These are phyloP conservation scores for Zaprionus capensis DNA, from an alignment of 1,140 invertebrate species.

Conservation along the genomic window DNA sequence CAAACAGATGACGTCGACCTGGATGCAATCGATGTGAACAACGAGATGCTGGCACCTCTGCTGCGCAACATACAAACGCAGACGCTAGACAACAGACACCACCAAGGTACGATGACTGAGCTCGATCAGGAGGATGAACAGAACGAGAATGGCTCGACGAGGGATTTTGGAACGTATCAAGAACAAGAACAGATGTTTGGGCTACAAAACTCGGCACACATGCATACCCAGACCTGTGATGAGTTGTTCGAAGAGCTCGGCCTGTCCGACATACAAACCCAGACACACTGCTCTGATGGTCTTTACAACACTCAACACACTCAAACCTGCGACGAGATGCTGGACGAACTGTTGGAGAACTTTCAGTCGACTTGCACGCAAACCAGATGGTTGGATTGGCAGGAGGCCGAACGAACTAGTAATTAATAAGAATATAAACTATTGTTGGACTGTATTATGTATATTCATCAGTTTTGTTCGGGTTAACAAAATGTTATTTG, in stretches of 20 bases:
- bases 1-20: conserved; percentile 62
- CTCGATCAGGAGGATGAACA: conserved; percentile 20
- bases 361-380: conserved; percentile 74
- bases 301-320: conserved; percentile 73
- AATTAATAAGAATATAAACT: neutral
- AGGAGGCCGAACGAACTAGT: conserved; percentile 23
- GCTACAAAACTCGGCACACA: conserved; percentile 85
- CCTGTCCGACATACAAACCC: conserved; percentile 87
- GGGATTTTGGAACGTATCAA: conserved; percentile 34
- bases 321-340: conserved; percentile 71
- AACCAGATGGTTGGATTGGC: conserved; percentile 68
- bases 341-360: conserved; percentile 69
- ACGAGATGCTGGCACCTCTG: conserved; percentile 54
- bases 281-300: conserved; percentile 85
- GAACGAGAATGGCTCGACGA: neutral
- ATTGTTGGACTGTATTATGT: conserved; percentile 4
- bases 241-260: conserved; percentile 85
- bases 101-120: conserved; percentile 66
- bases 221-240: conserved; percentile 87
- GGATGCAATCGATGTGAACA: conserved; percentile 49
- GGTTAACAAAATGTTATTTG: neutral
- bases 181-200: conserved; percentile 57
- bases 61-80: conserved; percentile 64
- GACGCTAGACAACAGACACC: conserved; percentile 49
- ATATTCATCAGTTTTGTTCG: neutral